Conservation (phyloP, 2,888 invertebrate genomes). For the Eupithecia subfuscata region DNA sequence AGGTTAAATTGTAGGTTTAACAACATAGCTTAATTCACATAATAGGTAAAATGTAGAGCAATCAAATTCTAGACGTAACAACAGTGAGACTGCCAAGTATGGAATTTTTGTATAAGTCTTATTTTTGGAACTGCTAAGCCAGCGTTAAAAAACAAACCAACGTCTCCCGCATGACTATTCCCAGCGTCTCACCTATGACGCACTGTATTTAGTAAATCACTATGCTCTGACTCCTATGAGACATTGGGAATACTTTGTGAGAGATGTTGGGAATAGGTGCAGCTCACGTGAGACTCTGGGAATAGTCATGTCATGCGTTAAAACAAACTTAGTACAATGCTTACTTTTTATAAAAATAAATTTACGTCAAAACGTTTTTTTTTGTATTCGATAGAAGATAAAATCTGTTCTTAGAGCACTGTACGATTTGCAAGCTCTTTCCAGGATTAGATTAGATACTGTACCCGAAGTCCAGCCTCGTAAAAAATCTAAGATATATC, state of each 20-base stretch:
- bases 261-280: background rate
- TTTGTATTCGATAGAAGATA: no score
- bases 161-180: background rate
- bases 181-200: background rate
- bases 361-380: background rate
- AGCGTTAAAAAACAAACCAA: background rate
- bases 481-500: constrained; percentile 58
- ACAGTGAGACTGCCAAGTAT: background rate
- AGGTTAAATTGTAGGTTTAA: background rate
- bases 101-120: background rate
- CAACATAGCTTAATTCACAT: background rate
- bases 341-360: no score
- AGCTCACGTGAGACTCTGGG: background rate
- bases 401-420: background rate
- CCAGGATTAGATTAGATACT: background rate
- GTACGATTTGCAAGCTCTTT: background rate
- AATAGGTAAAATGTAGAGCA: background rate
- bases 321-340: no score
- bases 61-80: background rate
- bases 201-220: background rate
- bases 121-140: background rate
- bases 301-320: no score
- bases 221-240: background rate
- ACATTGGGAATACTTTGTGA: background rate
- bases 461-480: constrained; percentile 49